Base-by-base conservation (phyloP, 2,888 invertebrate genomes). In the Lepidocyrtinus sp. region DNA sequence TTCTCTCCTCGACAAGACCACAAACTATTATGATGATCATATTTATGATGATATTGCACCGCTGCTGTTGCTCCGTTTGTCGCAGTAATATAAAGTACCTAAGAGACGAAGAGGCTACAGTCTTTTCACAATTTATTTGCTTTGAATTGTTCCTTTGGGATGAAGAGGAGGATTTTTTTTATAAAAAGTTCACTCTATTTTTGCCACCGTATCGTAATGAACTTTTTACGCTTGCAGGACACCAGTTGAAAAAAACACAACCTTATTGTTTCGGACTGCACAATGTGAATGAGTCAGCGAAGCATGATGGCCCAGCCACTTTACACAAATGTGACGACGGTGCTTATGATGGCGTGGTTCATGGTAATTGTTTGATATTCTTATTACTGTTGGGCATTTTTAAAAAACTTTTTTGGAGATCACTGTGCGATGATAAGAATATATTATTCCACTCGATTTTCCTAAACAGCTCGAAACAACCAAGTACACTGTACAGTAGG, bases 211-310 rank as follows among this genome's bases (percentile, higher is more conserved):
- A 45, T 15, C 63, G 25, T 36, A 24, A 15, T 46, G 2, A 68
- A 2, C n/a, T 24, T 45, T 68, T 68, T 50, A 68, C 55, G 55
- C 55, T 55, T n/a, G 55, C 55, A 55, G 55, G 55, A 55, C 36
- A 36, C 36, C 36, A 36, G 36, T 36, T 36, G 36, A 36, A 36
- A 36, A 36, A 5, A n/a, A 55, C 3, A 46, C 21, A 19, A 65
- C 15, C n/a, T 21, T 21, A 65, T 7, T 65, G 65, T 65, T 65
- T 65, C 7, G n/a, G 1, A n/a, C 26, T 65, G n/a, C 22, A n/a
- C n/a, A 27, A 21, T 65, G 17, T 50, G 26, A 26, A 17, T 69
- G 69, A 69, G 69, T 69, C 69, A 69, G 69, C 69, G 55, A 69
- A 69, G 69, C 69, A 69, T 69, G 69, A 2, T 17, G 50, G 19